These are phyloP conservation scores for Agapornis roseicollis DNA, from an alignment of 2,113 vertebrate genomes.

Conservation along the genomic window DNA sequence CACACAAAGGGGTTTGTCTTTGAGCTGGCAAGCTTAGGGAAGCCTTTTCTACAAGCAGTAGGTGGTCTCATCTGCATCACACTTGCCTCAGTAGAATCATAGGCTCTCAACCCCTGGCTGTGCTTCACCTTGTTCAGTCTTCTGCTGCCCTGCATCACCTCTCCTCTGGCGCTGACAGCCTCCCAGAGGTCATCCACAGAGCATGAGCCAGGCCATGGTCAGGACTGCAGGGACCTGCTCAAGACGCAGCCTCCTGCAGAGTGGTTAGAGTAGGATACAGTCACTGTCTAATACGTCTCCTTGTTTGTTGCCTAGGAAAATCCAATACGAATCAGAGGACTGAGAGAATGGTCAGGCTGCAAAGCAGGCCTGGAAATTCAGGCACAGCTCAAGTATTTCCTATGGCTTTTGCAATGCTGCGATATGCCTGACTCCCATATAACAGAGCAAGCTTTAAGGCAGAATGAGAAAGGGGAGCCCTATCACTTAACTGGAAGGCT, in stretches of 20 bases:
- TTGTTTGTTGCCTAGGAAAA: background rate
- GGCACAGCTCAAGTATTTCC: background rate
- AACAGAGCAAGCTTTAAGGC: background rate
- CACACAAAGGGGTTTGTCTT: background rate
- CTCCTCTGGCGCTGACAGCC: background rate
- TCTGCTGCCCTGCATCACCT: background rate
- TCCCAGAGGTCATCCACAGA: background rate
- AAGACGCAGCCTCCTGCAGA: background rate
- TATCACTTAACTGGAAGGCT: background rate
- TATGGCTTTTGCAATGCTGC: background rate
- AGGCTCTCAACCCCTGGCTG: background rate
- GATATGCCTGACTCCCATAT: background rate
- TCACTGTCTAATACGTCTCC: background rate
- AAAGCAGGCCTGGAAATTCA: background rate
- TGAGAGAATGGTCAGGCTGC: background rate
- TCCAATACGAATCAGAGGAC: background rate
- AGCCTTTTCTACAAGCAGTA: background rate
- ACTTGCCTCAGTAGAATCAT: background rate
- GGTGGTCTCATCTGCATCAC: background rate
- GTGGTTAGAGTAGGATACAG: background rate
- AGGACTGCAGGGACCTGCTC: background rate
- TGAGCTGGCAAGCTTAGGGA: background rate
- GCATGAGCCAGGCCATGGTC: background rate
- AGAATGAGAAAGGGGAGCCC: background rate
- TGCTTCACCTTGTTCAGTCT: background rate